phyloP scores from a whole-genome alignment of 2,888 invertebrate genomes.

The Heliconius charithonia region DNA sequence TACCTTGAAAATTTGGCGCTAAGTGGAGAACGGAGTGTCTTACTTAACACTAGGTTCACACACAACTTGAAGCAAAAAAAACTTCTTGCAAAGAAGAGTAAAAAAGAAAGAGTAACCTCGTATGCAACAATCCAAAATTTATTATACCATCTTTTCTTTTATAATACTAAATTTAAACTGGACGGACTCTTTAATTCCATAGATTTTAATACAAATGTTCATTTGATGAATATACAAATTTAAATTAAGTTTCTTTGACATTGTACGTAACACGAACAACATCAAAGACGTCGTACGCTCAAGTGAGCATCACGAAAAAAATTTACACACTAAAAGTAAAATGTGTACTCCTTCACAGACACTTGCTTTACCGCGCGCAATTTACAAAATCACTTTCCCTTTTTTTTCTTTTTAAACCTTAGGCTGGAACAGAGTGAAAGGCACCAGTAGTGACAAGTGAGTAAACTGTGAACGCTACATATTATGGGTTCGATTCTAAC shows the following conservation, averaged over 20 bases:
- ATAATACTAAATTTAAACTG: neutral
- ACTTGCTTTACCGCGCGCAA: constrained; percentile 64
- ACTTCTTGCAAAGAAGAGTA: too few relatives aligned
- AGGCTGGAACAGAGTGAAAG: too few relatives aligned
- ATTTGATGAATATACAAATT: neutral
- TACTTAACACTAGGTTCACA: too few relatives aligned
- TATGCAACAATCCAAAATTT: neutral
- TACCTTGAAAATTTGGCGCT: too few relatives aligned
- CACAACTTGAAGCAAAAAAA: too few relatives aligned
- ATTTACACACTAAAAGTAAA: constrained; percentile 52
- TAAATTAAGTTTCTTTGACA: constrained; percentile 37
- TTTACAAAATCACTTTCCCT: constrained; percentile 64
- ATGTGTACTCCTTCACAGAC: constrained; percentile 54
- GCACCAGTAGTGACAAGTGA: too few relatives aligned
- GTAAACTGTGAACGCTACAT: too few relatives aligned
- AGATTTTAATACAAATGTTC: neutral
- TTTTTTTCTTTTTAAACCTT: constrained; percentile 45
- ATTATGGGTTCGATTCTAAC: too few relatives aligned
- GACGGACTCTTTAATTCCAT: neutral
- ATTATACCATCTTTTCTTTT: neutral
- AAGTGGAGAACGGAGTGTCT: too few relatives aligned
- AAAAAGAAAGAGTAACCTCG: too few relatives aligned
- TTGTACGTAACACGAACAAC: constrained; percentile 49
- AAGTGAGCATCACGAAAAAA: constrained; percentile 68
- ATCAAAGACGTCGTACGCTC: constrained; percentile 69